Percentiles rank a stretch among this genome's conserved stretches.
These are phyloP conservation scores for Xenopus tropicalis DNA, from an alignment of 2,113 vertebrate species.

Conservation along the genomic window UCB_Xtro_10.0 CM004450.2:69302001-69302500, in stretches of 20 bases:
- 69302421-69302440: slow-evolving; percentile 31
- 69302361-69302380: slow-evolving; percentile 11
- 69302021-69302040: slow-evolving; percentile 79
- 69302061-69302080: slow-evolving; percentile 68
- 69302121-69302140: slow-evolving; percentile 27
- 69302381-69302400: slow-evolving; percentile 21
- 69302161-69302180: slow-evolving; percentile 34
- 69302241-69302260: background rate
- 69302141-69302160: slow-evolving; percentile 32
- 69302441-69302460: slow-evolving; percentile 14
- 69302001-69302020: slow-evolving; percentile 80
- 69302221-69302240: too few relatives aligned
- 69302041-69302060: slow-evolving; percentile 74
- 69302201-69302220: slow-evolving; percentile 16
- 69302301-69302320: slow-evolving; percentile 8
- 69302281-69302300: slow-evolving; percentile 3
- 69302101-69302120: slow-evolving; percentile 40
- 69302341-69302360: slow-evolving; percentile 14
- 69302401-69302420: slow-evolving; percentile 20
- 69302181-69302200: slow-evolving; percentile 8
- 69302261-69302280: slow-evolving; percentile 12
- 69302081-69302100: slow-evolving; percentile 71
- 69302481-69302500: background rate
- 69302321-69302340: slow-evolving; percentile 18
- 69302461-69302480: background rate